Evolutionary conservation across 2,888 invertebrate species (phyloP).

Genomic region (Crematogaster levior): DNA sequence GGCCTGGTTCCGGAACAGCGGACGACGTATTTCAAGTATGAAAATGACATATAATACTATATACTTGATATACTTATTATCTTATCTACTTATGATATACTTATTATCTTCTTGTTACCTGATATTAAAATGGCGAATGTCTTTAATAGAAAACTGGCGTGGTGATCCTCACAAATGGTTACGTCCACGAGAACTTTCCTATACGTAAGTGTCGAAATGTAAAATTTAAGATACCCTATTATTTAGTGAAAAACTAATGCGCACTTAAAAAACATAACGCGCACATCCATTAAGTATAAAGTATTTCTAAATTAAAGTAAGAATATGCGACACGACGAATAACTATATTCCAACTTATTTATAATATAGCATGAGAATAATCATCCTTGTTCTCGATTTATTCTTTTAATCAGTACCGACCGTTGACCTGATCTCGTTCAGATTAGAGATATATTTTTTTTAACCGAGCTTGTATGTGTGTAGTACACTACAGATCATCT

Average conservation of each 20-base stretch:
- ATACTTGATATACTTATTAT: background rate
- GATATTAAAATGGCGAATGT: conserved; percentile 18
- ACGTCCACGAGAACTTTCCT: conserved; percentile 88
- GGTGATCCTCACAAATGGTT: conserved; percentile 91
- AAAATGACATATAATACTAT: conserved; percentile 59
- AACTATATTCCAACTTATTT: conserved; percentile 45
- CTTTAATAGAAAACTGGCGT: conserved; percentile 91
- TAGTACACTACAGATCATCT: conserved; percentile 87
- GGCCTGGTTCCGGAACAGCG: conserved; percentile 89
- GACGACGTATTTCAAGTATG: conserved; percentile 88
- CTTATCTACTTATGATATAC: background rate
- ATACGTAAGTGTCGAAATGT: conserved; percentile 87
- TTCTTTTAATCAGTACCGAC: conserved; percentile 55
- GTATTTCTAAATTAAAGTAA: conserved; percentile 44
- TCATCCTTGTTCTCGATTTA: conserved; percentile 47
- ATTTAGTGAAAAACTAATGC: conserved; percentile 56
- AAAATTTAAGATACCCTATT: background rate
- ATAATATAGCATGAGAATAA: conserved; percentile 64
- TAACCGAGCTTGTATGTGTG: conserved; percentile 80
- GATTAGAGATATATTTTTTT: conserved; percentile 65
- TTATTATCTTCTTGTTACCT: background rate
- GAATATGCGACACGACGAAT: conserved; percentile 47
- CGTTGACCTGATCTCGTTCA: conserved; percentile 39
- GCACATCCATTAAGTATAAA: conserved; percentile 30
- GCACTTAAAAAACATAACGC: conserved; percentile 37